Conservation (phyloP, 1,140 invertebrate genomes). For the Cotesia glomerata region DNA sequence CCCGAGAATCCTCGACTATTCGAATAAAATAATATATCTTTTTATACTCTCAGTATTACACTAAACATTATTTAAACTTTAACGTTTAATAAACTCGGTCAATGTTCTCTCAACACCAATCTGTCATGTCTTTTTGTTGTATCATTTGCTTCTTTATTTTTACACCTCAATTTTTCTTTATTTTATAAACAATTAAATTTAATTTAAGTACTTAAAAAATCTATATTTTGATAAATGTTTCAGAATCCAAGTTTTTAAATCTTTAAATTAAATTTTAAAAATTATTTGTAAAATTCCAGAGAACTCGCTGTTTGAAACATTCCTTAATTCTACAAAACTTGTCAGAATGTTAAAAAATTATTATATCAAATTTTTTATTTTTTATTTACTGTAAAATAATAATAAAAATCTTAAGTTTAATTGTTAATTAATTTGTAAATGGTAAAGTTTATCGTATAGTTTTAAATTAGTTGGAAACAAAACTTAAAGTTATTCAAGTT, state of each 20-base stretch:
- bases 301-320: too few species aligned
- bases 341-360: too few species aligned
- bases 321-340: too few species aligned
- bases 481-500: not conserved
- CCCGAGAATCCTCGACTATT: not conserved
- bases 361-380: too few species aligned
- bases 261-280: too few species aligned
- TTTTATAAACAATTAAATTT: not conserved
- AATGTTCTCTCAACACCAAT: constrained; percentile 2
- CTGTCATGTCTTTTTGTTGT: too few species aligned
- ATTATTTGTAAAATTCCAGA: too few species aligned
- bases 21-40: too few species aligned
- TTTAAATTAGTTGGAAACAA: not conserved
- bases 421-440: not conserved
- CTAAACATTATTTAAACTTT: not conserved
- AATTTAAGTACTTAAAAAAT: too few species aligned
- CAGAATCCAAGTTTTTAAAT: too few species aligned
- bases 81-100: not conserved
- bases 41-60: too few species aligned
- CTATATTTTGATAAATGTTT: too few species aligned
- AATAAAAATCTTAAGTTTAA: not conserved
- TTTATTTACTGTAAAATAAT: not conserved
- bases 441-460: not conserved
- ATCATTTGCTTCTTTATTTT: not conserved
- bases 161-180: not conserved